A percentile compares a stretch with the other conserved stretches of the same genome.
phyloP scores from a whole-genome alignment of 2,113 vertebrate genomes.

The Bubo scandiacus region DNA sequence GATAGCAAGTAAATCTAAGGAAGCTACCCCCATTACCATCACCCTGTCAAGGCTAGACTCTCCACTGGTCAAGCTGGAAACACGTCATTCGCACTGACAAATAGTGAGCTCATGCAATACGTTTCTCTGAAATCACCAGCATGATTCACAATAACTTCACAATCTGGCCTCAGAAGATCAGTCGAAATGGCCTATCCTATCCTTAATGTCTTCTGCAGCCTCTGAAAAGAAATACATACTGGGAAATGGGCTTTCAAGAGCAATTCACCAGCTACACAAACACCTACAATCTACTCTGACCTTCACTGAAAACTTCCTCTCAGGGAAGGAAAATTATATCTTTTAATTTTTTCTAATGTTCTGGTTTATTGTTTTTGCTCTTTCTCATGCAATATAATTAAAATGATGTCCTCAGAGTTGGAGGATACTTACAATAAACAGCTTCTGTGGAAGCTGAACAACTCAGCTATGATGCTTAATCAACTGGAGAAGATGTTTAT shows the following conservation, averaged over 20 bases:
- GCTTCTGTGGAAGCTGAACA: slow-evolving; percentile 11
- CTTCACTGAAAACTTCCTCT: slow-evolving; percentile 38
- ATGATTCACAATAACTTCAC: slow-evolving; percentile 31
- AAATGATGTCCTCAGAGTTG: slow-evolving; percentile 48
- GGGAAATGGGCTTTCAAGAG: slow-evolving; percentile 9
- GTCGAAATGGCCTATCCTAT: neutral
- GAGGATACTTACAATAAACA: slow-evolving; percentile 43
- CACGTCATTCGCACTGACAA: neutral
- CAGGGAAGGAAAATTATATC: slow-evolving; percentile 37
- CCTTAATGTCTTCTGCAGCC: slow-evolving; percentile 17
- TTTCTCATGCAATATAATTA: slow-evolving; percentile 61
- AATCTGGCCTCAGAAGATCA: slow-evolving; percentile 30
- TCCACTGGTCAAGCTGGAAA: slow-evolving; percentile 20
- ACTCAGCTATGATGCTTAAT: slow-evolving; percentile 41
- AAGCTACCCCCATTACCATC: neutral
- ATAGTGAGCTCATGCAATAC: neutral
- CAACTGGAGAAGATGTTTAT: slow-evolving; percentile 48
- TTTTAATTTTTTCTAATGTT: slow-evolving; percentile 50
- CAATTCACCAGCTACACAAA: neutral
- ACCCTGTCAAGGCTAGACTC: neutral
- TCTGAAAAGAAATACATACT: neutral
- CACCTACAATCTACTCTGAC: slow-evolving; percentile 21
- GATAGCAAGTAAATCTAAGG: neutral
- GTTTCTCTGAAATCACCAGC: slow-evolving; percentile 3
- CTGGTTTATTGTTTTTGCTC: slow-evolving; percentile 43